Percentiles rank a stretch among this genome's conserved stretches.
Evolutionary conservation across 2,888 invertebrate genomes (phyloP).

Genomic region (Drepanosiphum platanoidis): DNA sequence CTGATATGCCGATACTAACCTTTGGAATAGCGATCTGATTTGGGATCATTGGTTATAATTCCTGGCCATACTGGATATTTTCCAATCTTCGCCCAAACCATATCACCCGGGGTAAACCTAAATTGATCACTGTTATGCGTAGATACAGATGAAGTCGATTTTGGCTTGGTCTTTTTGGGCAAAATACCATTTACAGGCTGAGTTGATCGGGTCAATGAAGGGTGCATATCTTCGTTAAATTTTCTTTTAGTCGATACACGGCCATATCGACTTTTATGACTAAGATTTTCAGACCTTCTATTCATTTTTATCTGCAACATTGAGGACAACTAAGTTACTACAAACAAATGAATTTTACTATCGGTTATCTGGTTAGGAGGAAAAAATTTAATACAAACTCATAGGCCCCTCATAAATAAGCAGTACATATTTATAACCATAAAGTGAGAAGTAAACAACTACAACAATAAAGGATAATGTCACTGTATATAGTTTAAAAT

Average conservation of each 20-base stretch:
- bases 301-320: constrained; percentile 10
- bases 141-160: background rate
- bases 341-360: background rate
- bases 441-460: background rate
- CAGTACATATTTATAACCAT: background rate
- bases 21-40: background rate
- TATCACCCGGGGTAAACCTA: constrained; percentile 20
- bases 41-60: constrained; percentile 31
- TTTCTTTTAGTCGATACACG: constrained; percentile 14
- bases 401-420: background rate
- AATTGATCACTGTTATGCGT: background rate
- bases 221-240: constrained; percentile 1
- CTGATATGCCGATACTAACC: constrained; percentile 26
- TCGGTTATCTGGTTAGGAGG: no score
- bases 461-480: background rate
- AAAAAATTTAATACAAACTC: background rate
- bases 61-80: constrained; percentile 52
- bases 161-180: background rate
- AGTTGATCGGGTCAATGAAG: background rate
- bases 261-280: constrained; percentile 37
- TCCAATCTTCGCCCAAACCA: constrained; percentile 49
- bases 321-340: background rate
- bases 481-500: no score
- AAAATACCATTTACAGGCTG: background rate
- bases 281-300: background rate